A percentile compares a stretch with the other conserved stretches of the same genome.
phyloP scores from a whole-genome alignment of 2,797 vertebrate genomes.

The Semaprochilodus insignis region DNA sequence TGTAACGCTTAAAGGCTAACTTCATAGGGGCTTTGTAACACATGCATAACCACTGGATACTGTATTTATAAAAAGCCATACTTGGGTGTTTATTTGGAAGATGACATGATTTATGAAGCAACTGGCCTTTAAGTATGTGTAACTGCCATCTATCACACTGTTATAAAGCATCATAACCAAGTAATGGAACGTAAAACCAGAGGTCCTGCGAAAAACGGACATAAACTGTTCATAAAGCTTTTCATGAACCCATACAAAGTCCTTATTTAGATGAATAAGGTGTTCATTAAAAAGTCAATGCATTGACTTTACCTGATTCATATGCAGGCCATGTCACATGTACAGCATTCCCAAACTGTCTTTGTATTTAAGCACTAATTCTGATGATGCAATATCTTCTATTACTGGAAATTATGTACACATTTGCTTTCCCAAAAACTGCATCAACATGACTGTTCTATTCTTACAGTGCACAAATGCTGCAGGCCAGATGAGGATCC shows the following conservation, averaged over 20 bases:
- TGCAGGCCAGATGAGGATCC: slow-evolving; percentile 42
- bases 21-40: neutral
- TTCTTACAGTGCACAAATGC: slow-evolving; percentile 44
- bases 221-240: neutral
- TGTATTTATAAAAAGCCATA: too few species aligned
- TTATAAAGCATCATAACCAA: neutral
- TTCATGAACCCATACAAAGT: too few species aligned
- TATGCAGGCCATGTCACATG: neutral
- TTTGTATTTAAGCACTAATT: neutral
- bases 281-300: neutral
- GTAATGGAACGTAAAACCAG: neutral
- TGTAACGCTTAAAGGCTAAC: neutral
- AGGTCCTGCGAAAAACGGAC: neutral
- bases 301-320: neutral
- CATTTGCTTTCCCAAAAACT: neutral
- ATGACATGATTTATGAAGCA: neutral
- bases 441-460: neutral
- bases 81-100: neutral
- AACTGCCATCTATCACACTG: neutral
- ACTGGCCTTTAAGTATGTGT: too few species aligned
- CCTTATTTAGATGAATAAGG: too few species aligned
- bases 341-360: neutral
- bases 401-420: neutral
- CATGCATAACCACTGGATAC: too few species aligned
- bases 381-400: neutral